A percentile compares a stretch with the other conserved stretches of the same genome.
phyloP scores from a whole-genome alignment of 2,888 invertebrate species.

The Allolobophora icterica region DNA sequence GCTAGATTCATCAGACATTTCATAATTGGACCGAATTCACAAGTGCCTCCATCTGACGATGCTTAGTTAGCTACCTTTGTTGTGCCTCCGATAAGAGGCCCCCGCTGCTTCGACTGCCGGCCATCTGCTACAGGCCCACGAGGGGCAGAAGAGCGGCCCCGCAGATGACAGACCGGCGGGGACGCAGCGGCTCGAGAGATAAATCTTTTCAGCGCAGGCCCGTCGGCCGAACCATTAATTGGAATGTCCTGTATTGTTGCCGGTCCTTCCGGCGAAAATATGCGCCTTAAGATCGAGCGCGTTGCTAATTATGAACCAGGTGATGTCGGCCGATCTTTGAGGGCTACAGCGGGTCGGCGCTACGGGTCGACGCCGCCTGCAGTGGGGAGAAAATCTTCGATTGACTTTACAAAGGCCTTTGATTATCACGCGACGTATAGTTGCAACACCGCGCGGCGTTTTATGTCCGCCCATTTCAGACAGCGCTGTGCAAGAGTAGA shows the following conservation, averaged over 20 bases:
- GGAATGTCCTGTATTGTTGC: background rate
- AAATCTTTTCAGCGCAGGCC: background rate
- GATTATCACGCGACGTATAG: background rate
- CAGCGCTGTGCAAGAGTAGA: background rate
- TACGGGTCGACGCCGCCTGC: background rate
- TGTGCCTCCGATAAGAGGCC: background rate
- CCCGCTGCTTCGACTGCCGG: background rate
- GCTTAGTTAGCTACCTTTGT: background rate
- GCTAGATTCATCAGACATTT: background rate
- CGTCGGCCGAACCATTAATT: background rate
- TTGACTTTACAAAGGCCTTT: background rate
- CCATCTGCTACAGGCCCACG: background rate
- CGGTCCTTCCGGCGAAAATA: background rate
- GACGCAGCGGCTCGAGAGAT: background rate
- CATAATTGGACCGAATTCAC: background rate
- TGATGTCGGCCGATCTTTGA: constrained; percentile 18
- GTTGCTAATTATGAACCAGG: constrained; percentile 6
- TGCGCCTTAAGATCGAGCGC: background rate
- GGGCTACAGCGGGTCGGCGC: background rate
- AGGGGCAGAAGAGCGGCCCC: background rate
- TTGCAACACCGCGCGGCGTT: background rate
- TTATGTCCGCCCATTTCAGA: background rate
- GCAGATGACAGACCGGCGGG: background rate
- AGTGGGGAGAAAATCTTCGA: background rate
- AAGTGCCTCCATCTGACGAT: background rate